Evolutionary conservation across 2,888 invertebrate species (phyloP), one percentile per base, ranked within the genome.

Genomic region (Poecilobothrus nobilitatus): DNA sequence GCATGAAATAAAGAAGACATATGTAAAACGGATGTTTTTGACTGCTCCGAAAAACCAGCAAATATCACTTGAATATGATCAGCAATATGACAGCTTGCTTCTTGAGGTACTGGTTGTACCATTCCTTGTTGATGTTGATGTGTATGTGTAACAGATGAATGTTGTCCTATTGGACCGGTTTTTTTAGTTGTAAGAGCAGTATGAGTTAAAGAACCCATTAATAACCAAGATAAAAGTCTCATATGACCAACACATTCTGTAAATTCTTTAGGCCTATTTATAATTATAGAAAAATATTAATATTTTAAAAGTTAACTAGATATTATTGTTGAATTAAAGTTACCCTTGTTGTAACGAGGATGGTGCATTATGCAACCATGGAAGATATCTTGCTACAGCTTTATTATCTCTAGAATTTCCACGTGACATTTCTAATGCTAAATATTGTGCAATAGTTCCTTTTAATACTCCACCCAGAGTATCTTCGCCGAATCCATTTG

Each of bases 1-100:
- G 97, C 96, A 82, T 97, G 95, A 82, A 96, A 97, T 67, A 99
- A 84, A 1, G 97, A 95, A 67, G 94, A 94, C 95, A 97, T 95
- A 77, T 98, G 96, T 68, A 93, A 86, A 7, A 94, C 92, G 1
- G 94, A 94, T 3, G 92, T 88, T 83, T 95, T 96, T 1, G 91
- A 90, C 78, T 96, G 95, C 78, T 98, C 98, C 44, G 96, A 95
- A 85, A 98, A 99, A 12, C 96, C 96, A 1, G 95, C 91, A 85
- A 99, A 89, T 76, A 99, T 97, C 3, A 86, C 86, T 86, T 97
- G 95, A 73, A 99, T 90, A 78, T 97, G 96, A 84, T 99, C 98
- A 63, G 97, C 96, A 78, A 99, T 92, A 82, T 96, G 94, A 77
- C 95, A 94, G 66, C 95, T 94, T 66, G 95, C 94, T 82, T 98